A percentile compares a stretch with the other conserved stretches of the same genome.
Evolutionary conservation across 1,140 invertebrate species (phyloP).

Genomic region (Ctenoplectra terminalis): DNA sequence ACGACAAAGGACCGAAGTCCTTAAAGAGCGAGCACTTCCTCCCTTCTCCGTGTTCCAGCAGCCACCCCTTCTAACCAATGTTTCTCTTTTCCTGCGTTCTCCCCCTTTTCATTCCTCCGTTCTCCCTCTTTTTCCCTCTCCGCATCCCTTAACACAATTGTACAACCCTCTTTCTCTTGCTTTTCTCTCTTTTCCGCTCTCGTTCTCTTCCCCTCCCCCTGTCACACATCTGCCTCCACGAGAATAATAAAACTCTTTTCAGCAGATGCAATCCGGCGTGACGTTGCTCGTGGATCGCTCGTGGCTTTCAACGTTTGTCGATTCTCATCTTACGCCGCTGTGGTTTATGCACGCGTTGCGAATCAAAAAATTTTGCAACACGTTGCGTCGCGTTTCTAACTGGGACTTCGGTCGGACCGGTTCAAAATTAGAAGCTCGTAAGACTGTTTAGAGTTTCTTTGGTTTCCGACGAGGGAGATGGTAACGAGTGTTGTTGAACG

Average conservation of each 20-base stretch:
- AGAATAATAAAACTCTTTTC: slow-evolving; percentile 77
- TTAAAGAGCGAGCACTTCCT: slow-evolving; percentile 66
- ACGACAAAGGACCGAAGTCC: slow-evolving; percentile 66
- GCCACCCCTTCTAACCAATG: slow-evolving; percentile 54
- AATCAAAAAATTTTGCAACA: background rate
- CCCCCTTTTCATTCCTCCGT: slow-evolving; percentile 31
- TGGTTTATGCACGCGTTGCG: slow-evolving; percentile 67
- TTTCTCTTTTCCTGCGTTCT: slow-evolving; percentile 59
- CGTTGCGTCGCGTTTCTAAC: background rate
- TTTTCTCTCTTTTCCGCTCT: background rate
- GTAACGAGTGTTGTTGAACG: too few relatives aligned
- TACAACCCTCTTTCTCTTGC: background rate
- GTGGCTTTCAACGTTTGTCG: slow-evolving; percentile 75
- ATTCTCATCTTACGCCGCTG: slow-evolving; percentile 78
- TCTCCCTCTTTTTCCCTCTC: background rate
- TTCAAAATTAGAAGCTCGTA: too few relatives aligned
- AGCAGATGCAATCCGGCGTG: slow-evolving; percentile 78
- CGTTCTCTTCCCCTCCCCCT: slow-evolving; percentile 11
- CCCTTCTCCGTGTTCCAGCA: slow-evolving; percentile 34
- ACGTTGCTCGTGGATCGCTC: slow-evolving; percentile 75
- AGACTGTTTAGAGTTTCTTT: too few relatives aligned
- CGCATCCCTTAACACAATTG: background rate
- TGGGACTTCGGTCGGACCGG: background rate
- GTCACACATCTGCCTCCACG: slow-evolving; percentile 32
- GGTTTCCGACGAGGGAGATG: too few relatives aligned